Evolutionary conservation across 2,797 vertebrate genomes (phyloP).

Genomic region (Crax fasciolata): DNA sequence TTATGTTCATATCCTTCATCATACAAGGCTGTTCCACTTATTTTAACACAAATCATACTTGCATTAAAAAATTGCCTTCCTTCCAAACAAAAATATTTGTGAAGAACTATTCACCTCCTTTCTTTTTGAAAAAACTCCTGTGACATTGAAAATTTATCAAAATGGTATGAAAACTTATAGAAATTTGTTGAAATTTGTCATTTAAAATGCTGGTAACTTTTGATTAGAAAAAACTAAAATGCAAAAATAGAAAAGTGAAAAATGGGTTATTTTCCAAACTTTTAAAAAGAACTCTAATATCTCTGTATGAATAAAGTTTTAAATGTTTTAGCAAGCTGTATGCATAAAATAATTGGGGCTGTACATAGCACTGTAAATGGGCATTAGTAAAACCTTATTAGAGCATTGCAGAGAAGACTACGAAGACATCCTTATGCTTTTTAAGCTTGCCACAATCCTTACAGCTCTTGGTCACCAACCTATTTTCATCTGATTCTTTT

Average conservation of each 20-base stretch:
- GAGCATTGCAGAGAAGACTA: neutral
- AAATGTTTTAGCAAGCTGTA: neutral
- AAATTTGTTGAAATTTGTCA: neutral
- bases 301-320: neutral
- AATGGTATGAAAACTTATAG: conserved; percentile 36
- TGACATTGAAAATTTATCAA: conserved; percentile 26
- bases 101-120: neutral
- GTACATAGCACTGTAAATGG: neutral
- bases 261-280: neutral
- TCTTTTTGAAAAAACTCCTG: neutral
- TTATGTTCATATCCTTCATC: neutral
- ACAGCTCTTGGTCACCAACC: neutral
- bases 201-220: neutral
- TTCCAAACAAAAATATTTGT: neutral
- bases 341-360: neutral
- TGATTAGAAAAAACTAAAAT: neutral
- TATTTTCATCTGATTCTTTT: neutral
- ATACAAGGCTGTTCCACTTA: neutral
- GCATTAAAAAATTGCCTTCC: neutral
- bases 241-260: neutral
- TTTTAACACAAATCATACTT: neutral
- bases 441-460: neutral
- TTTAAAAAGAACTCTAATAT: neutral
- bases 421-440: neutral
- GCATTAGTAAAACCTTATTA: neutral